A percentile compares a stretch with the other conserved stretches of the same genome.
Evolutionary conservation across 1,140 invertebrate species (phyloP).

Genomic region (Zaprionus gabonicus): DNA sequence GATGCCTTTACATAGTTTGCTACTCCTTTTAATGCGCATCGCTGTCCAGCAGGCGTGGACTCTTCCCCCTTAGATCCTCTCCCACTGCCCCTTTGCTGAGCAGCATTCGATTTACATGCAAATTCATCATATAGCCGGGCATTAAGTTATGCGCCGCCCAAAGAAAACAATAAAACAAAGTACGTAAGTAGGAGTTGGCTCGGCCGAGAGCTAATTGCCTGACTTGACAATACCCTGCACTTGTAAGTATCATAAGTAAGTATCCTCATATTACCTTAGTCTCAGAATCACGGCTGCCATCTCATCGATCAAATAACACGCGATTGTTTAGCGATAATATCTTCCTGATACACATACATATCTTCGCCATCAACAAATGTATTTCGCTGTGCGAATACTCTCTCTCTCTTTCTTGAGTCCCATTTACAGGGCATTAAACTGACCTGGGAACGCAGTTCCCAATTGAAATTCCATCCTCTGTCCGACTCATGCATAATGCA

Average conservation of each 20-base stretch:
- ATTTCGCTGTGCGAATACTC: background rate
- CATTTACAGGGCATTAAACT: constrained; percentile 5
- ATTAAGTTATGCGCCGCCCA: constrained; percentile 46
- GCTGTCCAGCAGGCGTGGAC: background rate
- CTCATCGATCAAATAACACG: too few relatives aligned
- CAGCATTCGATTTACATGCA: constrained; percentile 81
- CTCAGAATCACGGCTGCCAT: too few relatives aligned
- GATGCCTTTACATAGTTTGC: constrained; percentile 49
- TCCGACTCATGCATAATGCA: constrained; percentile 23
- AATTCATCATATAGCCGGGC: constrained; percentile 75
- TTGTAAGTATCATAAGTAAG: background rate
- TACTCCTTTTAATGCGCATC: constrained; percentile 73
- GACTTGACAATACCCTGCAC: background rate
- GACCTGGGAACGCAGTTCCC: background rate
- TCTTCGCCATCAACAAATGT: background rate
- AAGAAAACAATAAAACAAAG: constrained; percentile 63
- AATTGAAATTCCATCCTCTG: constrained; percentile 47
- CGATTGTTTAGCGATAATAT: too few relatives aligned
- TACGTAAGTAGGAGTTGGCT: background rate
- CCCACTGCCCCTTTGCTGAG: background rate
- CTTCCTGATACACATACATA: background rate
- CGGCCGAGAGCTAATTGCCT: background rate
- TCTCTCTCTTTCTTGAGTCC: background rate
- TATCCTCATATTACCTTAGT: too few relatives aligned
- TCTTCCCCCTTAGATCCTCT: background rate